phyloP scores from a whole-genome alignment of 2,797 vertebrate genomes.

The Stomatorhinus walkeri region DNA sequence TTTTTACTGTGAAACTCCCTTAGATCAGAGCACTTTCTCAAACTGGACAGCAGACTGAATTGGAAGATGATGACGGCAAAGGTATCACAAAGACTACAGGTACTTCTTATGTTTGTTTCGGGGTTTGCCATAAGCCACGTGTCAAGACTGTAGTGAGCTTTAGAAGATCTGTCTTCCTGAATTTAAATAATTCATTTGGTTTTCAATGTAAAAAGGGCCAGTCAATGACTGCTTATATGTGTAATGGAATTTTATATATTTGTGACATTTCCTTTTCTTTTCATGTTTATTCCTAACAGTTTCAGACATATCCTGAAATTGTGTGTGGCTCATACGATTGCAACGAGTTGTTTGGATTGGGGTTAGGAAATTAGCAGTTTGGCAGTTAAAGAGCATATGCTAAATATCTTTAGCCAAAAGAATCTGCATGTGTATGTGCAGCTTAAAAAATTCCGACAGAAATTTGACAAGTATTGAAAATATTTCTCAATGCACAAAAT shows the following conservation, averaged over 20 bases:
- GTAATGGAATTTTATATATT: not conserved
- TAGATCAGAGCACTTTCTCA: constrained; percentile 54
- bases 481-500: not conserved
- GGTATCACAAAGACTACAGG: not conserved
- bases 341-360: not conserved
- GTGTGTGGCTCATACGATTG: not conserved
- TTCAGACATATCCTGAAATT: not conserved
- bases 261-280: not conserved
- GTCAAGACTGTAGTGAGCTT: not conserved
- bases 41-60: constrained; percentile 49
- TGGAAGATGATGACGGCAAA: constrained; percentile 32
- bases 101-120: constrained; percentile 25
- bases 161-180: not conserved
- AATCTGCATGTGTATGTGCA: not conserved
- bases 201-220: not conserved
- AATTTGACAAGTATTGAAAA: not conserved
- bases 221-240: not conserved
- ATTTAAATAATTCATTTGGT: not conserved
- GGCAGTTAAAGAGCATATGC: not conserved
- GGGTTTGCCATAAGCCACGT: constrained; percentile 35
- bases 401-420: not conserved
- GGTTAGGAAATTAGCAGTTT: not conserved
- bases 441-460: not conserved
- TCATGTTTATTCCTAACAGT: not conserved
- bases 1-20: constrained; percentile 18